A percentile compares a stretch with the other conserved stretches of the same genome.
These are phyloP conservation scores for Zeuzera pyrina DNA, from an alignment of 2,888 invertebrate genomes.

Conservation along the genomic window DNA sequence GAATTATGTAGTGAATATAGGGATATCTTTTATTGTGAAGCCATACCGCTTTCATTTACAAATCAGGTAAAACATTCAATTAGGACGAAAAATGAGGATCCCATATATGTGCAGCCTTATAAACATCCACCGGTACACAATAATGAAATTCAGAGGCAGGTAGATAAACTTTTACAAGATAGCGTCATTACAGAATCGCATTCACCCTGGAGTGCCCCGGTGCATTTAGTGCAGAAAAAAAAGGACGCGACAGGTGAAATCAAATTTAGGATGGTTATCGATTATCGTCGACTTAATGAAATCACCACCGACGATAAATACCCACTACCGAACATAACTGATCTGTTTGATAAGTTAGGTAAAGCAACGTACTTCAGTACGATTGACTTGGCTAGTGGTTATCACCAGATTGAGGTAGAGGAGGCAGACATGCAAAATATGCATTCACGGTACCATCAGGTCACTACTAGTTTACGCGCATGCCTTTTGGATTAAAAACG, in stretches of 20 bases:
- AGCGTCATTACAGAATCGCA: constrained; percentile 12
- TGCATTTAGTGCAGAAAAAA: constrained; percentile 20
- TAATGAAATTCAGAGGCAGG: constrained; percentile 14
- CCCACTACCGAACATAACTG: neutral
- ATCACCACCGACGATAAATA: neutral
- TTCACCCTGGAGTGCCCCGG: constrained; percentile 20
- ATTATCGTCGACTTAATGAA: neutral
- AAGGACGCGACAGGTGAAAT: constrained; percentile 13
- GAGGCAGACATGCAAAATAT: constrained; percentile 11
- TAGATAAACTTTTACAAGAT: constrained; percentile 15
- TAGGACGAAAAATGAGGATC: constrained; percentile 12
- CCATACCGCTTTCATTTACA: too few relatives aligned
- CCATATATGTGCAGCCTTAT: constrained; percentile 13
- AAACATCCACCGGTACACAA: constrained; percentile 9
- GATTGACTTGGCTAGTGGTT: neutral
- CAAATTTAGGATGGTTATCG: constrained; percentile 12
- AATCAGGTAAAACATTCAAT: too few relatives aligned
- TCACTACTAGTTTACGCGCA: constrained; percentile 16
- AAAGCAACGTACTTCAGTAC: neutral
- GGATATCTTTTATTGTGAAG: too few relatives aligned
- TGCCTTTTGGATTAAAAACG: constrained; percentile 22
- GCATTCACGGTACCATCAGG: constrained; percentile 14
- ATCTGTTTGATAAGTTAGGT: neutral
- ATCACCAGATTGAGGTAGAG: neutral
- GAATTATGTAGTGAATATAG: too few relatives aligned